phyloP scores from a whole-genome alignment of 2,888 invertebrate genomes.

The Netelia melanura region DNA sequence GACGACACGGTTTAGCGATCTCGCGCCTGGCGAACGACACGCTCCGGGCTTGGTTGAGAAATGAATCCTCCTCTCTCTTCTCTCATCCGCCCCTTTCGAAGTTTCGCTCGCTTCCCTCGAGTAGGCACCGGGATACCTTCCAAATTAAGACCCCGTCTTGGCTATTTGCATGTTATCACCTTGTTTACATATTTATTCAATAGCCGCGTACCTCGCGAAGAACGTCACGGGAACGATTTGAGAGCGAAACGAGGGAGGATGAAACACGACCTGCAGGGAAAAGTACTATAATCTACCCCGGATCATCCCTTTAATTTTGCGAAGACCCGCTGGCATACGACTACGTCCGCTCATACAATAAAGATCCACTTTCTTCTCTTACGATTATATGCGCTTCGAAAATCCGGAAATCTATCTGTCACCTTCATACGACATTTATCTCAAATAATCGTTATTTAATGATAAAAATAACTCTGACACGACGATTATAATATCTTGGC shows the following conservation, averaged over 20 bases:
- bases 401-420: neutral
- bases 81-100: constrained; percentile 13
- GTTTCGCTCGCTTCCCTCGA: constrained; percentile 15
- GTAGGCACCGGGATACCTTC: constrained; percentile 10
- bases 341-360: neutral
- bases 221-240: constrained; percentile 3
- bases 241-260: constrained; percentile 61
- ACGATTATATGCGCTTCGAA: neutral
- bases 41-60: constrained; percentile 41
- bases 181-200: constrained; percentile 82
- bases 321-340: constrained; percentile 60
- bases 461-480: no score
- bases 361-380: neutral
- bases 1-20: constrained; percentile 41
- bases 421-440: neutral
- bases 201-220: constrained; percentile 66
- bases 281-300: constrained; percentile 60
- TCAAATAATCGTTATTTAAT: no score
- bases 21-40: constrained; percentile 41
- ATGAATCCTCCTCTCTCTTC: constrained; percentile 36
- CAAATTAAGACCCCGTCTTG: constrained; percentile 73
- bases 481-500: no score
- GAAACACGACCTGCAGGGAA: constrained; percentile 72
- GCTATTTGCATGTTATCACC: constrained; percentile 84
- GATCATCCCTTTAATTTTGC: constrained; percentile 75